These are phyloP conservation scores for Heliconius ismenius DNA, from an alignment of 2,888 invertebrate species.

Conservation along the genomic window DNA sequence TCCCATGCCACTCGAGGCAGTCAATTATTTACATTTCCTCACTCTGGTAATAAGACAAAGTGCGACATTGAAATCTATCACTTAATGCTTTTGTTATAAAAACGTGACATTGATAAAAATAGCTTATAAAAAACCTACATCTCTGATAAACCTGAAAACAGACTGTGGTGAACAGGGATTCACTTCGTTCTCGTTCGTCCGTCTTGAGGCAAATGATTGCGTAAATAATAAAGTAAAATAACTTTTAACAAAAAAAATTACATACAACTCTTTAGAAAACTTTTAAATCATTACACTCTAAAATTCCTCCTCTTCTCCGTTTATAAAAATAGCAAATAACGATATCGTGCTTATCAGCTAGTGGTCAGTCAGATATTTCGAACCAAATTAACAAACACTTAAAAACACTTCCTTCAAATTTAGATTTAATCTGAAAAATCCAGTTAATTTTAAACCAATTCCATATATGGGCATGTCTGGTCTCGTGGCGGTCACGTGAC, in stretches of 20 bases:
- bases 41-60: neutral
- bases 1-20: neutral
- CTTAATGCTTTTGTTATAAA: neutral
- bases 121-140: too few relatives aligned
- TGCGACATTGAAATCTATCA: neutral
- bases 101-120: too few relatives aligned
- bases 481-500: slow-evolving; percentile 53
- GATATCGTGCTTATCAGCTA: neutral
- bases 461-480: slow-evolving; percentile 57
- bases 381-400: slow-evolving; percentile 27
- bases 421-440: slow-evolving; percentile 38
- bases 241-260: too few relatives aligned
- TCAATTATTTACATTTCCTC: neutral
- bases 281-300: too few relatives aligned
- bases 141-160: too few relatives aligned
- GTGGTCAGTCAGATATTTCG: neutral
- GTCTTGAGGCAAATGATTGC: too few relatives aligned
- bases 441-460: slow-evolving; percentile 54
- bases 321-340: too few relatives aligned
- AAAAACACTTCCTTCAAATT: slow-evolving; percentile 29
- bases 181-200: too few relatives aligned
- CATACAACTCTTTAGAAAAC: too few relatives aligned
- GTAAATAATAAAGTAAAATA: too few relatives aligned
- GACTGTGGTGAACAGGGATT: too few relatives aligned
- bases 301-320: too few relatives aligned